Evolutionary conservation across 2,888 invertebrate species (phyloP).

Genomic region (Coecobrya sp.): DNA sequence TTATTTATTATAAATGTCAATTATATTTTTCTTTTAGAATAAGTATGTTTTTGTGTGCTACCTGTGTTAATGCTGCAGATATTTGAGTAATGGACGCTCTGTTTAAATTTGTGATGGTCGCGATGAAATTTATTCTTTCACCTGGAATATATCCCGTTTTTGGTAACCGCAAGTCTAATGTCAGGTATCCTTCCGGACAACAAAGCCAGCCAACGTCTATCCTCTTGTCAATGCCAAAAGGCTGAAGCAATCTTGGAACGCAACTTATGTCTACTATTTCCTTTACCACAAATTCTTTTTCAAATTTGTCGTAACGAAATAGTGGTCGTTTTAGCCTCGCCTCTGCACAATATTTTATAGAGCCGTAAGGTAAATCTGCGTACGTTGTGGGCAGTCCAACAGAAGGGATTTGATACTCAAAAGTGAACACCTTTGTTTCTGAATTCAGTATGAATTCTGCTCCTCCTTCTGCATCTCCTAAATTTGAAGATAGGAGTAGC

Average conservation of each 20-base stretch:
- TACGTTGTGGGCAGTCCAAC: conserved; percentile 25
- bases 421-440: conserved; percentile 18
- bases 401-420: conserved; percentile 11
- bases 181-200: conserved; percentile 31
- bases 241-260: neutral
- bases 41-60: neutral
- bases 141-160: conserved; percentile 48
- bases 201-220: conserved; percentile 59
- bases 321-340: conserved; percentile 53
- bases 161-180: conserved; percentile 14
- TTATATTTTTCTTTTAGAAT: neutral
- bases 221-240: neutral
- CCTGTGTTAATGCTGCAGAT: conserved; percentile 44
- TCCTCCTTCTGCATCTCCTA: conserved; percentile 51
- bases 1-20: too few relatives aligned
- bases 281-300: conserved; percentile 54
- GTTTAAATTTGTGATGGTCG: conserved; percentile 32
- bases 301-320: conserved; percentile 57
- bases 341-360: conserved; percentile 53
- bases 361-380: conserved; percentile 43
- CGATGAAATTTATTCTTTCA: conserved; percentile 38
- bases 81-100: neutral
- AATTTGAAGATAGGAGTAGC: too few relatives aligned
- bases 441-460: neutral
- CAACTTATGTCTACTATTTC: conserved; percentile 53